These are phyloP conservation scores for Papilio machaon DNA, from an alignment of 1,140 invertebrate species.

Conservation along the genomic window DNA sequence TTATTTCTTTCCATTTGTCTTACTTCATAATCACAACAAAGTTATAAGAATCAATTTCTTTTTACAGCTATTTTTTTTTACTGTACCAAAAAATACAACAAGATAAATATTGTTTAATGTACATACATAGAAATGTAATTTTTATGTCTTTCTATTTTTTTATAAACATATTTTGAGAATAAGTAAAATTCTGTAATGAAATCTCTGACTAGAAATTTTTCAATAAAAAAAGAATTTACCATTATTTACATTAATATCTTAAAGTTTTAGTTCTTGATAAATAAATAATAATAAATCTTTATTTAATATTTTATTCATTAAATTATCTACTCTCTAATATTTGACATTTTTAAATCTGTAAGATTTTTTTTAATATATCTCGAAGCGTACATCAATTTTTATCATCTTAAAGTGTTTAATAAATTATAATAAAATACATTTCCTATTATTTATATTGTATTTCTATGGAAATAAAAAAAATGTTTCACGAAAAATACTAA, in stretches of 20 bases:
- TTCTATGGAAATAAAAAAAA: not conserved
- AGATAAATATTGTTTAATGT: not conserved
- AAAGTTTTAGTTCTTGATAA: not conserved
- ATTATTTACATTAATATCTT: not conserved
- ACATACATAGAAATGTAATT: not conserved
- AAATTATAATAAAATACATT: not conserved
- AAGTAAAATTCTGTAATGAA: not conserved
- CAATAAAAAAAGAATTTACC: not conserved
- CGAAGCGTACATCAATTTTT: too few relatives aligned
- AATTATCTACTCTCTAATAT: not conserved
- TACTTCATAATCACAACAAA: too few relatives aligned
- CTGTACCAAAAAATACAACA: not conserved
- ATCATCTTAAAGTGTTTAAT: too few relatives aligned
- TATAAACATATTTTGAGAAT: too few relatives aligned
- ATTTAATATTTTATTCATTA: not conserved
- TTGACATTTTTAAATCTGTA: not conserved
- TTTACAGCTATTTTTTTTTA: not conserved
- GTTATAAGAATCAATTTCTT: not conserved
- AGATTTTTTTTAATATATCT: too few relatives aligned
- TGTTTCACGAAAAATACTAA: too few relatives aligned
- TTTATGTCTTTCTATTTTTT: not conserved
- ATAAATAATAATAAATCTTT: not conserved
- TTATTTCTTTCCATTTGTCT: too few relatives aligned
- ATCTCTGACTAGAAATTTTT: not conserved
- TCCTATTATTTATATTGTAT: not conserved